phyloP scores from a whole-genome alignment of 2,888 invertebrate genomes.

The Sicus ferrugineus region DNA sequence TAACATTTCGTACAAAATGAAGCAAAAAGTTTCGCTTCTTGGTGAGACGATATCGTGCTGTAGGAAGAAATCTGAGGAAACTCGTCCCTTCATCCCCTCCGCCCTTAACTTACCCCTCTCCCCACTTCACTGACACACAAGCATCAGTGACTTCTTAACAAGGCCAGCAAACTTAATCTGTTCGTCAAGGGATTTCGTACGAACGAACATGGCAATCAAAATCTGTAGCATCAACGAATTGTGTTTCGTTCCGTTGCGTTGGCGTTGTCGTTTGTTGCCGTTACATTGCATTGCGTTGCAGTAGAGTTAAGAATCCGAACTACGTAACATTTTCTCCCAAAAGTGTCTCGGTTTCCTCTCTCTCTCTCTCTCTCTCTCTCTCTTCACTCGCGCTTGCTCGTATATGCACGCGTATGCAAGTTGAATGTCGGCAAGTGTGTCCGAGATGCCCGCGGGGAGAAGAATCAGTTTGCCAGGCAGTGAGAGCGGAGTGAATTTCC shows the following conservation, averaged over 20 bases:
- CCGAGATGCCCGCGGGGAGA: too few relatives aligned
- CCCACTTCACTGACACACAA: background rate
- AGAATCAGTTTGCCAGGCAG: too few relatives aligned
- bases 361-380: background rate
- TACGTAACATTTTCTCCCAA: background rate
- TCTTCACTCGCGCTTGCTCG: background rate
- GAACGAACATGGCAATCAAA: slow-evolving; percentile 14
- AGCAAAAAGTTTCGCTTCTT: background rate
- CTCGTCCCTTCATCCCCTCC: background rate
- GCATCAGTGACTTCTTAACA: slow-evolving; percentile 4
- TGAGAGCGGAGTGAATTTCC: too few relatives aligned
- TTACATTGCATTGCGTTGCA: background rate
- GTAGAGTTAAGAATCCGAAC: slow-evolving; percentile 5
- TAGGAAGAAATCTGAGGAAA: background rate
- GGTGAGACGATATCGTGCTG: background rate
- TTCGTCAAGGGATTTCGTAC: slow-evolving; percentile 17
- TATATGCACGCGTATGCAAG: too few relatives aligned
- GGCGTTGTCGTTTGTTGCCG: background rate
- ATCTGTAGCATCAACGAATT: background rate
- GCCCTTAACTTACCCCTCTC: background rate
- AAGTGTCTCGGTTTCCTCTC: background rate
- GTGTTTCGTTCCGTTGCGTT: background rate
- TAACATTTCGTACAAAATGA: too few relatives aligned
- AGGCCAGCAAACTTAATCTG: slow-evolving; percentile 17
- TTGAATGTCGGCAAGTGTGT: too few relatives aligned